phyloP scores from a whole-genome alignment of 2,113 vertebrate species.

The Sarotherodon lohbergeri region DNA sequence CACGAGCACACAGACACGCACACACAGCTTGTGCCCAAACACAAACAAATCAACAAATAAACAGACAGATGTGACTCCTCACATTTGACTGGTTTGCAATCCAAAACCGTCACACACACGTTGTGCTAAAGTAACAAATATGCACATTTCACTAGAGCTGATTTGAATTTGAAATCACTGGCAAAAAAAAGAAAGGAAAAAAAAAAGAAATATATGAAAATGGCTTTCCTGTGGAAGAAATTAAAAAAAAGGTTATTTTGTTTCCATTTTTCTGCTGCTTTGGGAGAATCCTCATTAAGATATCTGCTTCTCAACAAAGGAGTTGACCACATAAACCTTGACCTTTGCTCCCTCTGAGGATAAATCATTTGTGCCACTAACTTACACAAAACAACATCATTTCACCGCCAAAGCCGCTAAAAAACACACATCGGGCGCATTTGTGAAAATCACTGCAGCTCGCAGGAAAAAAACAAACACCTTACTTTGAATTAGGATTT shows the following conservation, averaged over 20 bases:
- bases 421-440: not conserved
- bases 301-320: conserved; percentile 71
- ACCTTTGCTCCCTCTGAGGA: conserved; percentile 79
- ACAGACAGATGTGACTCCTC: conserved; percentile 46
- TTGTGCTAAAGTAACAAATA: not conserved
- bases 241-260: not conserved
- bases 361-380: conserved; percentile 59
- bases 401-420: conserved; percentile 8
- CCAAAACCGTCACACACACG: not conserved
- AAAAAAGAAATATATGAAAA: not conserved
- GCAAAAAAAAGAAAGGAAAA: not conserved
- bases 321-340: conserved; percentile 75
- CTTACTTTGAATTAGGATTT: conserved; percentile 74
- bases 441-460: not conserved
- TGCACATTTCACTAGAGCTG: not conserved
- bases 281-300: conserved; percentile 69
- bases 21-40: conserved; percentile 47
- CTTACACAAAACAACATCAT: conserved; percentile 19
- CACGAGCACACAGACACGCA: conserved; percentile 9
- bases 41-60: conserved; percentile 62
- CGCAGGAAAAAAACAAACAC: not conserved
- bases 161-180: not conserved
- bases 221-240: not conserved
- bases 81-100: not conserved
- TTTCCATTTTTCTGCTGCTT: conserved; percentile 33